Conservation (phyloP, 2,888 invertebrate species). For the Thelaira solivaga region DNA sequence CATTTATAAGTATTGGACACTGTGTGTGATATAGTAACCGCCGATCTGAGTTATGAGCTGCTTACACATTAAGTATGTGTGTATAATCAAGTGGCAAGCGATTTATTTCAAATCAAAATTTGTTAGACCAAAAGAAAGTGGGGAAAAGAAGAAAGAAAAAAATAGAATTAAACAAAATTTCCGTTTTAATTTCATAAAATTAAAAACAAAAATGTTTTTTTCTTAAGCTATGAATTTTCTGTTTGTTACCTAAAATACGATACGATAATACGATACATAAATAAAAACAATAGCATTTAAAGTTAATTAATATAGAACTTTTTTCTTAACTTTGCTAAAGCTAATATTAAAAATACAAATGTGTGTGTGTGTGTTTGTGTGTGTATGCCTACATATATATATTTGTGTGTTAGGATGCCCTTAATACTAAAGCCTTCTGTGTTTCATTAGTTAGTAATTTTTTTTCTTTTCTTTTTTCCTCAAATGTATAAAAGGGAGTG, state of each 20-base stretch:
- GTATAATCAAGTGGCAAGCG: background rate
- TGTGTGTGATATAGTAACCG: slow-evolving; percentile 76
- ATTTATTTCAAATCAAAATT: slow-evolving; percentile 8
- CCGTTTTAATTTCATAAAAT: background rate
- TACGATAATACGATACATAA: too few relatives aligned
- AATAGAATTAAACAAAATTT: slow-evolving; percentile 33
- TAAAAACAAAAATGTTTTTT: slow-evolving; percentile 7
- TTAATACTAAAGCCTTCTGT: slow-evolving; percentile 26
- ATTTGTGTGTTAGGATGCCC: background rate
- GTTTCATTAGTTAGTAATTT: slow-evolving; percentile 26
- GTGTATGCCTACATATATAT: background rate
- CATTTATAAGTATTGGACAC: slow-evolving; percentile 77
- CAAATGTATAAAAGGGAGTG: slow-evolving; percentile 42
- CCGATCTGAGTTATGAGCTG: slow-evolving; percentile 71
- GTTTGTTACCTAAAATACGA: too few relatives aligned
- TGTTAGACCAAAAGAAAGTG: slow-evolving; percentile 56
- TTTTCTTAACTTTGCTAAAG: background rate
- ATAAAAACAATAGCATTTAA: slow-evolving; percentile 6
- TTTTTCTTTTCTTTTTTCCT: background rate
- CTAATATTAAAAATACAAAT: too few relatives aligned
- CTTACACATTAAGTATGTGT: slow-evolving; percentile 23
- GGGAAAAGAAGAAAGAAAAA: slow-evolving; percentile 53
- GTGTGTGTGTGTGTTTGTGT: background rate
- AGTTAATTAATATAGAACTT: slow-evolving; percentile 14
- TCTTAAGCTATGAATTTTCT: slow-evolving; percentile 1